Conservation (phyloP, 2,797 vertebrate species). For the Enteromius mattozi region DNA sequence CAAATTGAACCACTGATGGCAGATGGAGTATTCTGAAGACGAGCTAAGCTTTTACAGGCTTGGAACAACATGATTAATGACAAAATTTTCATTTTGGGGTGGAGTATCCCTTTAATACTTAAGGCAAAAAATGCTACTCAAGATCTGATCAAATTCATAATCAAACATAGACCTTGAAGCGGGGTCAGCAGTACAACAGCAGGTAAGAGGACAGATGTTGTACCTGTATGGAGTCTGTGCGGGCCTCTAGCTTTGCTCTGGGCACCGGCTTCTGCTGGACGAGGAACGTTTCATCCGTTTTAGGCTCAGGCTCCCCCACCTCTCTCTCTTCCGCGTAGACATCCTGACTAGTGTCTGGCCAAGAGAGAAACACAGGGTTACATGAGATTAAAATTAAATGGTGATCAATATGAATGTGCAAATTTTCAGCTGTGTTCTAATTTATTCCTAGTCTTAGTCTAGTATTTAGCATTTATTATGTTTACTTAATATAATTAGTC, state of each 20-base stretch:
- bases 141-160: neutral
- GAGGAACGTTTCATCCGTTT: constrained; percentile 85
- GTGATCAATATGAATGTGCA: neutral
- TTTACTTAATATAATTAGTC: neutral
- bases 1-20: no score
- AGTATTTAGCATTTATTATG: neutral
- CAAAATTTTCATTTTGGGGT: no score
- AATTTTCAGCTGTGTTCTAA: neutral
- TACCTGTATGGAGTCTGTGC: constrained; percentile 72
- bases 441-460: neutral
- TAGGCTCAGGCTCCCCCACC: constrained; percentile 82
- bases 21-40: no score
- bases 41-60: no score
- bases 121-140: neutral
- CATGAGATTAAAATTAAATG: neutral
- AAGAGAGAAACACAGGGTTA: constrained; percentile 7
- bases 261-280: constrained; percentile 84
- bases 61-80: no score
- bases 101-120: neutral
- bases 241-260: constrained; percentile 83
- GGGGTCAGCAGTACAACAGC: neutral
- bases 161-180: no score
- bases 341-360: constrained; percentile 81
- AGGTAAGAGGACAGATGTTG: constrained; percentile 8
- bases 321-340: constrained; percentile 87